phyloP scores from a whole-genome alignment of 2,113 vertebrate genomes.

The Macaca nemestrina region DNA sequence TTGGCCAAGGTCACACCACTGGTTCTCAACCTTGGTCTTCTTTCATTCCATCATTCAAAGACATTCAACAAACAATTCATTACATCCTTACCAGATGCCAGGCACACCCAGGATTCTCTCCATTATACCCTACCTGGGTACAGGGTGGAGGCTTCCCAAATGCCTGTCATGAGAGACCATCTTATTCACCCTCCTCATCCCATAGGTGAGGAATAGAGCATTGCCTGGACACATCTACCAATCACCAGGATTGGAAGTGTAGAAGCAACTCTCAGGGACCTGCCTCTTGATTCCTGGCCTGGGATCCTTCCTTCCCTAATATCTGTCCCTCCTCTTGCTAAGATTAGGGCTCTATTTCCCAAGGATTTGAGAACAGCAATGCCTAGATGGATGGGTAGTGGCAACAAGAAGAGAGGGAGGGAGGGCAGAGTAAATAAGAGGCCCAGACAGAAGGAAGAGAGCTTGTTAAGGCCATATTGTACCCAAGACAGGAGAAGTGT shows the following conservation, averaged over 20 bases:
- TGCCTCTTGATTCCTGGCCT: not conserved
- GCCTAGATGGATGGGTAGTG: not conserved
- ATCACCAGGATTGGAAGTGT: not conserved
- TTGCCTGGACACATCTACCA: not conserved
- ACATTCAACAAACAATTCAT: not conserved
- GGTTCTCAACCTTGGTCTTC: not conserved
- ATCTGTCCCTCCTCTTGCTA: not conserved
- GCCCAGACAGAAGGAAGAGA: not conserved
- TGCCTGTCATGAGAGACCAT: not conserved
- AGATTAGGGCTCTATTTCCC: not conserved
- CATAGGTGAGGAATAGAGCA: not conserved
- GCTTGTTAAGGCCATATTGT: not conserved
- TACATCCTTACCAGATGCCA: not conserved
- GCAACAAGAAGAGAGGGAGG: not conserved
- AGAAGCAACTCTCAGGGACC: not conserved
- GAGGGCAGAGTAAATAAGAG: not conserved
- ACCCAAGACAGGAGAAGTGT: not conserved
- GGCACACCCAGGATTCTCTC: not conserved
- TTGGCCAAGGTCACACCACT: not conserved
- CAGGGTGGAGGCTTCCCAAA: too few relatives aligned
- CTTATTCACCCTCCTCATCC: not conserved
- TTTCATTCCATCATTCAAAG: not conserved
- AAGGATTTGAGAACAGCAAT: not conserved
- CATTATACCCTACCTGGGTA: not conserved
- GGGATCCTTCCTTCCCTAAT: not conserved